Evolutionary conservation across 2,113 vertebrate genomes (phyloP).

Genomic region (Mystacornis crossleyi): DNA sequence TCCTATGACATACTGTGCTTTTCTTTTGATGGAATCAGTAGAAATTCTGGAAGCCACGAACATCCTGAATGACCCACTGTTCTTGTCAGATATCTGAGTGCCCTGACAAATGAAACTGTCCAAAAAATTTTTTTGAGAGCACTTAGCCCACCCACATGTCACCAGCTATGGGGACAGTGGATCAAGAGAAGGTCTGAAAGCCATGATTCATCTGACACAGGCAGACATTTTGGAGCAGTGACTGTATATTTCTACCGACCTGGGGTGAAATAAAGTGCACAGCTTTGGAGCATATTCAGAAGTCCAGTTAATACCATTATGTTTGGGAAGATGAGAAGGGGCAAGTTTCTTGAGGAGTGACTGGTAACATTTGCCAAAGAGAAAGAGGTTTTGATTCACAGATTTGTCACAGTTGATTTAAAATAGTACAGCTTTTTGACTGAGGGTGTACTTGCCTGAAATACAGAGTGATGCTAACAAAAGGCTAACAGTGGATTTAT

Average conservation of each 20-base stretch:
- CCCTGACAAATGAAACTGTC: background rate
- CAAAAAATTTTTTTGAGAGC: background rate
- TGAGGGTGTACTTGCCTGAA: background rate
- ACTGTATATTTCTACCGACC: slow-evolving; percentile 1
- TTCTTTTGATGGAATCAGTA: slow-evolving; percentile 25
- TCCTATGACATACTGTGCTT: slow-evolving; percentile 31
- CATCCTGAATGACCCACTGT: slow-evolving; percentile 48
- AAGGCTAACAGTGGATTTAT: slow-evolving; percentile 19
- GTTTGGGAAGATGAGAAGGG: slow-evolving; percentile 26
- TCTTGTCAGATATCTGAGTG: slow-evolving; percentile 1
- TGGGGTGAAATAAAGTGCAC: slow-evolving; percentile 9
- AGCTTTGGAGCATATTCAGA: background rate
- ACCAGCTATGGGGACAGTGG: background rate
- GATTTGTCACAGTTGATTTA: slow-evolving; percentile 51
- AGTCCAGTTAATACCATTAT: slow-evolving; percentile 19
- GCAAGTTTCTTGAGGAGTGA: slow-evolving; percentile 30
- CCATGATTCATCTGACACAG: background rate
- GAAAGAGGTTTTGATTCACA: slow-evolving; percentile 31
- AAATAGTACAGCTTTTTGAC: slow-evolving; percentile 23
- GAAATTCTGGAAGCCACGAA: background rate
- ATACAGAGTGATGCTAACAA: slow-evolving; percentile 19
- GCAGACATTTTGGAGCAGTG: background rate
- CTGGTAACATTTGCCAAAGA: slow-evolving; percentile 34
- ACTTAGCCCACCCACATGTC: background rate
- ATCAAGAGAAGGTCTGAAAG: background rate